Evolutionary conservation across 2,113 vertebrate genomes (phyloP).

Genomic region (Heterotilapia buettikoferi): DNA sequence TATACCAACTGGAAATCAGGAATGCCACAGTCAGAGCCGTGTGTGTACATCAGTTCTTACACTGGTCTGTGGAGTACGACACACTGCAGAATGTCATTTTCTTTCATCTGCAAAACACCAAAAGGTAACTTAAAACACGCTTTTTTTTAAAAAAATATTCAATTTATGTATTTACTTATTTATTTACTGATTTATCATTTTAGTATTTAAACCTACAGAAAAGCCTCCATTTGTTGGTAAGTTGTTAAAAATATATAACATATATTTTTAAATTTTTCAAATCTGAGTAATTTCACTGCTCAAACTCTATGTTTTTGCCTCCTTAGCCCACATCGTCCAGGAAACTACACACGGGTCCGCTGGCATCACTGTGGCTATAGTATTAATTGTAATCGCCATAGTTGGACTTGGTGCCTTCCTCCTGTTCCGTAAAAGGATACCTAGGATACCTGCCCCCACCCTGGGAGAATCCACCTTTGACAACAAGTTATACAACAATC

Average conservation of each 20-base stretch:
- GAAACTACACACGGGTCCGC: slow-evolving; percentile 50
- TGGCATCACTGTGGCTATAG: slow-evolving; percentile 68
- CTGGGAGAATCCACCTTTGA: slow-evolving; percentile 79
- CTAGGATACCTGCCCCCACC: slow-evolving; percentile 58
- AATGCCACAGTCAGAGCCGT: slow-evolving; percentile 65
- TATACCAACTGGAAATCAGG: slow-evolving; percentile 87
- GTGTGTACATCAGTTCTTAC: slow-evolving; percentile 75
- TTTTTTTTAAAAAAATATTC: background rate
- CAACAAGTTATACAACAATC: slow-evolving; percentile 87
- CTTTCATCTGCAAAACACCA: slow-evolving; percentile 86
- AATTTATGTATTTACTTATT: background rate
- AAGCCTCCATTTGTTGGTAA: slow-evolving; percentile 36
- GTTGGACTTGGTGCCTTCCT: slow-evolving; percentile 75
- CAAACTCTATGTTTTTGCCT: background rate
- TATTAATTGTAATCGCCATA: slow-evolving; percentile 71
- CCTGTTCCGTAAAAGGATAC: slow-evolving; percentile 76
- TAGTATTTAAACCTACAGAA: slow-evolving; percentile 71
- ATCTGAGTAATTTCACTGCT: background rate
- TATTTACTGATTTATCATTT: background rate
- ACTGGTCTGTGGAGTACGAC: slow-evolving; percentile 73
- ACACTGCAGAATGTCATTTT: slow-evolving; percentile 76
- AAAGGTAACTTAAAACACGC: slow-evolving; percentile 75
- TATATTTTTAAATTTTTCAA: background rate
- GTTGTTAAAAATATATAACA: background rate
- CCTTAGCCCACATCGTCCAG: slow-evolving; percentile 40